phyloP scores from a whole-genome alignment of 2,888 invertebrate genomes.

The Aporophyla lueneburgensis region DNA sequence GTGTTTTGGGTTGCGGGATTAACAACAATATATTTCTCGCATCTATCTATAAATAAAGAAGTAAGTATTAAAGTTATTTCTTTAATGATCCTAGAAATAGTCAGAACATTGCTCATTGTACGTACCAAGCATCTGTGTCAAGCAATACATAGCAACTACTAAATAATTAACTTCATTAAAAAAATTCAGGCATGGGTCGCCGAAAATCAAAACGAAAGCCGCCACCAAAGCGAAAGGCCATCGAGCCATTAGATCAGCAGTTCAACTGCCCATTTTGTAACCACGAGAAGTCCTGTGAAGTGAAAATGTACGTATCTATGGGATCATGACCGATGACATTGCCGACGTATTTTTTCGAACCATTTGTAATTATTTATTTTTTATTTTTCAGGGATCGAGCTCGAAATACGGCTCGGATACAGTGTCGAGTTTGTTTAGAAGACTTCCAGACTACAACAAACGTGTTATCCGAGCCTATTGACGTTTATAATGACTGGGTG shows the following conservation, averaged over 20 bases:
- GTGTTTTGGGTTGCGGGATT: conserved; percentile 43
- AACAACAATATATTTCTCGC: conserved; percentile 24
- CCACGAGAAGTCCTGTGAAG: conserved; percentile 99
- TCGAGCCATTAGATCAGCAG: conserved; percentile 97
- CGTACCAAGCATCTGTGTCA: not conserved
- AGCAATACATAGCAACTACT: not conserved
- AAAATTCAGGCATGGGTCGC: conserved; percentile 95
- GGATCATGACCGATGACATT: not conserved
- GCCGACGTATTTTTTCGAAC: conserved; percentile 12
- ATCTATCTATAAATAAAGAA: conserved; percentile 25
- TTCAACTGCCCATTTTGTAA: conserved; percentile 99
- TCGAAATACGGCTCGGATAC: conserved; percentile 97
- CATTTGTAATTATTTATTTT: not conserved
- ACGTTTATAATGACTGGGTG: conserved; percentile 99
- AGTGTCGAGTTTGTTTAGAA: conserved; percentile 98
- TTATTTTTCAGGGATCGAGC: conserved; percentile 96
- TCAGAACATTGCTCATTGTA: not conserved
- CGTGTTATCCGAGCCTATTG: conserved; percentile 98
- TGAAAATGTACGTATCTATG: conserved; percentile 96
- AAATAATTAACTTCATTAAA: not conserved
- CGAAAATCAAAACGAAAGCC: conserved; percentile 99
- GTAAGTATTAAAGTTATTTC: conserved; percentile 33
- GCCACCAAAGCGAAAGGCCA: conserved; percentile 97
- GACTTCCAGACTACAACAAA: conserved; percentile 99
- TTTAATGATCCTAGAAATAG: not conserved